Evolutionary conservation across 2,113 vertebrate species (phyloP).

Genomic region (Platichthys stellatus): DNA sequence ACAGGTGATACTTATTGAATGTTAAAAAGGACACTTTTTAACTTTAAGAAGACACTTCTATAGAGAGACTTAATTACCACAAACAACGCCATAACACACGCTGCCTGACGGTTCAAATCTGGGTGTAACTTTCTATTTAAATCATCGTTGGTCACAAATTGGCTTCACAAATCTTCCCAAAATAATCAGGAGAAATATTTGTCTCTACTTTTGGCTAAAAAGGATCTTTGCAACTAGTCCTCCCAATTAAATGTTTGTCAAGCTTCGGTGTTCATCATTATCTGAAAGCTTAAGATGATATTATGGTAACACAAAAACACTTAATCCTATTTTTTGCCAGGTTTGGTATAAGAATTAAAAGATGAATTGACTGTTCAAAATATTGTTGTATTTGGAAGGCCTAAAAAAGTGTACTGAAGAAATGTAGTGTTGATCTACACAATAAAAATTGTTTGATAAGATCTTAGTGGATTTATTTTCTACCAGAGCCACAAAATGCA

Average conservation of each 20-base stretch:
- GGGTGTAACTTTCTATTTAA: background rate
- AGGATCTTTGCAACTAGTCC: background rate
- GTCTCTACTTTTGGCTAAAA: background rate
- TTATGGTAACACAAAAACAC: conserved; percentile 2
- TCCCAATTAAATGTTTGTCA: background rate
- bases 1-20: conserved; percentile 5
- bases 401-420: conserved; percentile 5
- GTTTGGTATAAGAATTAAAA: conserved; percentile 13
- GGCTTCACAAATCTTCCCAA: background rate
- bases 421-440: conserved; percentile 40
- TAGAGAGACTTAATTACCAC: background rate
- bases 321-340: background rate
- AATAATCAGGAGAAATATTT: background rate
- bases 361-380: conserved; percentile 23
- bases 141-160: background rate
- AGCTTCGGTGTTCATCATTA: conserved; percentile 10
- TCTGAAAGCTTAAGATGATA: conserved; percentile 8
- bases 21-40: background rate
- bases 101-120: conserved; percentile 11
- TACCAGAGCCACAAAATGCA: background rate
- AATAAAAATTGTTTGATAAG: conserved; percentile 56
- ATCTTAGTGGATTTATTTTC: background rate
- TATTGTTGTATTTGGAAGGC: conserved; percentile 2
- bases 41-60: background rate
- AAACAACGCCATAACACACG: conserved; percentile 45